Conservation (phyloP, 2,797 vertebrate species). For the Cygnus olor region DNA sequence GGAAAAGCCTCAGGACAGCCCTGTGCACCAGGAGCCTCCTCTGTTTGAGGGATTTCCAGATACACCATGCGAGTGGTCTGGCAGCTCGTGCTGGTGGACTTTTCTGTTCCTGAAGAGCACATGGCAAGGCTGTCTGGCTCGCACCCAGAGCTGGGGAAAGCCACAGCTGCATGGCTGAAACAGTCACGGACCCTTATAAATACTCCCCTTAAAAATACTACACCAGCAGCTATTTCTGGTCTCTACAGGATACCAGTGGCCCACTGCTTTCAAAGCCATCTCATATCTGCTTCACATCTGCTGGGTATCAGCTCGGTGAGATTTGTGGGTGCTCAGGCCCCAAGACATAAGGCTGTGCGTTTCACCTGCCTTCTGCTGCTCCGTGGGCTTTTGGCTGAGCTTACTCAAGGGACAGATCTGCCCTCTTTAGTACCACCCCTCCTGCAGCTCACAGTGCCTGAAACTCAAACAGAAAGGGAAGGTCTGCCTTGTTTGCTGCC, state of each 20-base stretch:
- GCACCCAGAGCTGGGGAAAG: fast-evolving
- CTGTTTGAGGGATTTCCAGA: neutral
- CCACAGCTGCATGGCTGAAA: neutral
- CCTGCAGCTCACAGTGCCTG: neutral
- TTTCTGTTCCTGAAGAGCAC: neutral
- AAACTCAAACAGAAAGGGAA: neutral
- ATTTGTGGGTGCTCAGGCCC: neutral
- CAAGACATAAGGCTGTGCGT: neutral
- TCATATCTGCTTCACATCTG: neutral
- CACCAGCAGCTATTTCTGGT: neutral
- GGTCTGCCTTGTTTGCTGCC: neutral
- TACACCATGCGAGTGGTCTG: neutral
- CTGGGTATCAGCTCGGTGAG: neutral
- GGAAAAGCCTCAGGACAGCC: neutral
- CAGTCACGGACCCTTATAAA: neutral
- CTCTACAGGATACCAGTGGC: neutral
- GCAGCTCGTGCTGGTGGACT: neutral
- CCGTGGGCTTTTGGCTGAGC: neutral
- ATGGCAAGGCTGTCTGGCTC: neutral
- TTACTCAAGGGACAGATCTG: no score
- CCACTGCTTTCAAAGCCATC: neutral
- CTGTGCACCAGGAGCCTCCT: neutral
- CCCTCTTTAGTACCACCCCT: neutral
- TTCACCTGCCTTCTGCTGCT: neutral
- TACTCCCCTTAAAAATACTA: neutral